Evolutionary conservation across 2,797 vertebrate genomes (phyloP).

Genomic region (Chaunax sp.): DNA sequence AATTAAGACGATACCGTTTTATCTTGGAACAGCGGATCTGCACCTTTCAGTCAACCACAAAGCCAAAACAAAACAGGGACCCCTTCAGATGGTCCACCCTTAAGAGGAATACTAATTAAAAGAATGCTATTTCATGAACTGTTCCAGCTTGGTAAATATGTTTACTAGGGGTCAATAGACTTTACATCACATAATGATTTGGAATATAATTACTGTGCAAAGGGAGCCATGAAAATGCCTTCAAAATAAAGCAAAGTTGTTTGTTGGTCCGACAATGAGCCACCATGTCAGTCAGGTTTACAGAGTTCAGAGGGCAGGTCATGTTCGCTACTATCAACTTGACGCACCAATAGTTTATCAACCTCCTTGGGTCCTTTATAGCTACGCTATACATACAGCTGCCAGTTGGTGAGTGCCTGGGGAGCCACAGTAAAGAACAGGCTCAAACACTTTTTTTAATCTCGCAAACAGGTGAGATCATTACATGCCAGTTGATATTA

Average conservation of each 20-base stretch:
- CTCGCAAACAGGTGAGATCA: constrained; percentile 40
- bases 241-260: constrained; percentile 79
- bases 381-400: constrained; percentile 45
- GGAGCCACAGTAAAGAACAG: constrained; percentile 46
- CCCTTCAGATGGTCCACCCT: constrained; percentile 80
- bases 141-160: constrained; percentile 87
- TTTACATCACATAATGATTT: constrained; percentile 85
- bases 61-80: constrained; percentile 81
- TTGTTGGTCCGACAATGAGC: constrained; percentile 63
- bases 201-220: constrained; percentile 84
- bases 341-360: constrained; percentile 68
- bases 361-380: constrained; percentile 54
- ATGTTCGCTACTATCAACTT: constrained; percentile 61
- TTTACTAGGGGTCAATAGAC: constrained; percentile 87
- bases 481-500: constrained; percentile 32
- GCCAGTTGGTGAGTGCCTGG: constrained; percentile 38
- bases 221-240: constrained; percentile 73
- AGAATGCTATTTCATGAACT: constrained; percentile 87
- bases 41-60: constrained; percentile 84
- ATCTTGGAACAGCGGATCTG: constrained; percentile 79
- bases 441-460: constrained; percentile 38
- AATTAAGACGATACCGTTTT: constrained; percentile 84
- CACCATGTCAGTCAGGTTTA: constrained; percentile 60
- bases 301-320: constrained; percentile 66
- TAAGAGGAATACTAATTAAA: constrained; percentile 86